Evolutionary conservation across 2,888 invertebrate genomes (phyloP).

Genomic region (Atrina japonica): DNA sequence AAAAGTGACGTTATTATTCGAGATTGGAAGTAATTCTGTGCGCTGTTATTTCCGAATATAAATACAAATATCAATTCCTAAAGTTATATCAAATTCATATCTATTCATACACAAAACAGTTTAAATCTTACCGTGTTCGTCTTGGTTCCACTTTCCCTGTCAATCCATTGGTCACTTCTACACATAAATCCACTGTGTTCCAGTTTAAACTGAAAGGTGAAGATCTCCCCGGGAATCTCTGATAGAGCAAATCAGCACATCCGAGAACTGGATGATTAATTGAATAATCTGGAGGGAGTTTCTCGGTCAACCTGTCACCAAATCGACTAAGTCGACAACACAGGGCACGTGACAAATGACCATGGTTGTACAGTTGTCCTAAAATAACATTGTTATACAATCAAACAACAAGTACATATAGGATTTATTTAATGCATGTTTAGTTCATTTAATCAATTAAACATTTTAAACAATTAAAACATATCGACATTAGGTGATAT

Average conservation of each 20-base stretch:
- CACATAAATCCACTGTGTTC: slow-evolving; percentile 75
- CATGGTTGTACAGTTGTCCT: slow-evolving; percentile 80
- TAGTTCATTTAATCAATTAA: no score
- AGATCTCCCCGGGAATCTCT: slow-evolving; percentile 80
- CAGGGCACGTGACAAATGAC: slow-evolving; percentile 80
- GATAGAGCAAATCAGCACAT: slow-evolving; percentile 71
- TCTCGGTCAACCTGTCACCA: slow-evolving; percentile 54
- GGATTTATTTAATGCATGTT: no score
- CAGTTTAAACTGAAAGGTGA: slow-evolving; percentile 80
- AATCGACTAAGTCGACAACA: slow-evolving; percentile 78
- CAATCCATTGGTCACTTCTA: slow-evolving; percentile 80
- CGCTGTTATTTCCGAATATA: no score
- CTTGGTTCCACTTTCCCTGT: slow-evolving; percentile 62
- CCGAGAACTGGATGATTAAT: slow-evolving; percentile 80
- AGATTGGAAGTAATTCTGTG: no score
- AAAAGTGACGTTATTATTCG: no score
- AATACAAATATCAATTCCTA: no score
- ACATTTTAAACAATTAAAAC: no score
- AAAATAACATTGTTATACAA: slow-evolving; percentile 14
- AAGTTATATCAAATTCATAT: no score
- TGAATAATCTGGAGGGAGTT: slow-evolving; percentile 72
- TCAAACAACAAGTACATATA: neutral
- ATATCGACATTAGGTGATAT: no score
- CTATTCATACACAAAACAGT: no score
- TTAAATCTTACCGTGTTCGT: no score